These are phyloP conservation scores for Kryptolebias marmoratus DNA, from an alignment of 2,113 vertebrate species.

Conservation along the genomic window DNA sequence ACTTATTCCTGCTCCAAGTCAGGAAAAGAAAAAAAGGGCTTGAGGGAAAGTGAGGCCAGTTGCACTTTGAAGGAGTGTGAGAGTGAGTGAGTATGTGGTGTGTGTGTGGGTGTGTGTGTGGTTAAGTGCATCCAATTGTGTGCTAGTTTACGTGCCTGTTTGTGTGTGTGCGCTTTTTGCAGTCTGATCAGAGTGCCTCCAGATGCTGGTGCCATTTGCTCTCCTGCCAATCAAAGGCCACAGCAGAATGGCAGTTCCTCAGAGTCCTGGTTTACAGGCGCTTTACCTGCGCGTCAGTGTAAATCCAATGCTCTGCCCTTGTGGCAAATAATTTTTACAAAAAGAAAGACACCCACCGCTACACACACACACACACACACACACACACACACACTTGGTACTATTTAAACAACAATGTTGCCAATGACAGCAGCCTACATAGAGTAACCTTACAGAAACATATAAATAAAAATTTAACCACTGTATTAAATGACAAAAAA, in stretches of 20 bases:
- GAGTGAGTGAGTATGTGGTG: slow-evolving; percentile 4
- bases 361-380: too few relatives aligned
- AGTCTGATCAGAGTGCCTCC: slow-evolving; percentile 60
- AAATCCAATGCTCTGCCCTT: slow-evolving; percentile 14
- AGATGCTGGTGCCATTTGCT: slow-evolving; percentile 73
- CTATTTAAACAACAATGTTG: too few relatives aligned
- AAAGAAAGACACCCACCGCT: neutral
- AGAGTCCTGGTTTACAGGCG: slow-evolving; percentile 41
- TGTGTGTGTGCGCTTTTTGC: slow-evolving; percentile 46
- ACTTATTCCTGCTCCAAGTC: neutral
- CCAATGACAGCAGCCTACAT: too few relatives aligned
- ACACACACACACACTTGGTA: too few relatives aligned
- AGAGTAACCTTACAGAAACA: too few relatives aligned
- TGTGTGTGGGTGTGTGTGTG: slow-evolving; percentile 3
- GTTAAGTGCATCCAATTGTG: neutral
- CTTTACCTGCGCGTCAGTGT: slow-evolving; percentile 50
- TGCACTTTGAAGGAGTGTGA: neutral
- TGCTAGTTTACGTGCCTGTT: neutral
- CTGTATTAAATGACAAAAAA: too few relatives aligned
- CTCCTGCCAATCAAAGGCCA: slow-evolving; percentile 75
- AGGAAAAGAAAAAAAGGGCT: slow-evolving; percentile 30
- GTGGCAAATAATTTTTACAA: slow-evolving; percentile 14
- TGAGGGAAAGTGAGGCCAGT: slow-evolving; percentile 34
- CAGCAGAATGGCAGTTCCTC: slow-evolving; percentile 60
- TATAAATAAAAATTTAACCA: too few relatives aligned